A percentile compares a stretch with the other conserved stretches of the same genome.
These are phyloP conservation scores for Drosophila santomea DNA, from an alignment of 1,140 invertebrate genomes.

Conservation along the genomic window DNA sequence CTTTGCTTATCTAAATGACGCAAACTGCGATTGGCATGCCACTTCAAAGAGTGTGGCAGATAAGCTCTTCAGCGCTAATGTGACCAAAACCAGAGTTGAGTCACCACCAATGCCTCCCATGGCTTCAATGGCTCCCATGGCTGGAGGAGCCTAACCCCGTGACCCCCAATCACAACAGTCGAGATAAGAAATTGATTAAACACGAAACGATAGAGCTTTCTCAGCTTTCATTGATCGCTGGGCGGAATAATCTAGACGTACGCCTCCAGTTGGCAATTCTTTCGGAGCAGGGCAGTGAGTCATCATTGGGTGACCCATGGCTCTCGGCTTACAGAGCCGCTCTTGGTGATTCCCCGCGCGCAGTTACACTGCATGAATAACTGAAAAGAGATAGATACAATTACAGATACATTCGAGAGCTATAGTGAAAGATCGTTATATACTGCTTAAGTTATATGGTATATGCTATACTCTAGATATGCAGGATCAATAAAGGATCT, in stretches of 20 bases:
- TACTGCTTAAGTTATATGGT: no score
- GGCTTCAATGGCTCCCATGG: not conserved
- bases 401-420: no score
- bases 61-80: not conserved
- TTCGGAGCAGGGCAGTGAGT: constrained; percentile 1
- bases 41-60: not conserved
- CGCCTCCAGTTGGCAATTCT: no score
- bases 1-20: not conserved
- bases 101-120: not conserved
- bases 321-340: constrained; percentile 1
- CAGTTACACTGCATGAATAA: not conserved
- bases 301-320: constrained; percentile 8
- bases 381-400: no score
- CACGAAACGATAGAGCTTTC: no score
- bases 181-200: constrained; percentile 1
- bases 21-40: not conserved
- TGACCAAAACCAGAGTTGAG: not conserved
- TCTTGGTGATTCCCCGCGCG: constrained; percentile 5
- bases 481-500: no score
- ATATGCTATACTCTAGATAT: no score
- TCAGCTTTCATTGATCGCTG: constrained; percentile 5
- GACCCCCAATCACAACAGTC: no score
- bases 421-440: no score
- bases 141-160: not conserved
- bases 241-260: not conserved